Base-by-base conservation (phyloP, 1,140 invertebrate genomes). In the Hyles euphorbiae region DNA sequence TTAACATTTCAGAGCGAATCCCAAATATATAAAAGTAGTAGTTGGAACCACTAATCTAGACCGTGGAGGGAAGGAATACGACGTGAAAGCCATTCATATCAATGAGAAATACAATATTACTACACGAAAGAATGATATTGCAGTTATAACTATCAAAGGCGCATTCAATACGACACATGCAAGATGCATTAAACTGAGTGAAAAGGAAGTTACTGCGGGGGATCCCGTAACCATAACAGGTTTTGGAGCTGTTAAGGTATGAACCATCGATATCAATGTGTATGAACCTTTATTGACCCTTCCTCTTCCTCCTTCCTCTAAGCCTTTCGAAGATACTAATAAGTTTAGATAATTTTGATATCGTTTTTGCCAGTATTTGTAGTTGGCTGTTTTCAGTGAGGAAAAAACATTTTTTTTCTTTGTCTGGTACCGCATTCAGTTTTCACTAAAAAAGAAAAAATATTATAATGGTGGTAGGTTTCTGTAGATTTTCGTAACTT, bases 231-330 rank as follows among this genome's bases (percentile, higher is more conserved):
- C 67, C 56, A 65, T 88, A 50, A 65, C 74, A 33, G 83, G 85
- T 34, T 88, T 88, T 61, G 83, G 85, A 34, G 82, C 85, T 49
- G 12, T 56, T 50, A 55, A 76, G 72, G 82, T 84, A 63, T 57
- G 61, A 58, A 48, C 10, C 33, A 51, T 22, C 22, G 22, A 22
- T 22, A 22, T 22, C 22, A 22, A 22, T 22, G 22, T 22, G 22
- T 22, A 22, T 22, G 22, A 22, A 22, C 22, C 22, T 22, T 22
- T 22, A 22, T 22, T 22, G 22, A 22, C 22, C 22, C 22, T 22
- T 22, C 0, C 2, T 22, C 22, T 2, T 22, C 22, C 22, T 22
- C 2, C 0, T 22, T 22, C 22, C 22, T 22, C 22, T 22, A 22
- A 22, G 22, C 22, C 22, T 22, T 22, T 22, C 22, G 22, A 22